Evolutionary conservation across 1,140 invertebrate genomes (phyloP).

Genomic region (Dolichoris vasculosae): DNA sequence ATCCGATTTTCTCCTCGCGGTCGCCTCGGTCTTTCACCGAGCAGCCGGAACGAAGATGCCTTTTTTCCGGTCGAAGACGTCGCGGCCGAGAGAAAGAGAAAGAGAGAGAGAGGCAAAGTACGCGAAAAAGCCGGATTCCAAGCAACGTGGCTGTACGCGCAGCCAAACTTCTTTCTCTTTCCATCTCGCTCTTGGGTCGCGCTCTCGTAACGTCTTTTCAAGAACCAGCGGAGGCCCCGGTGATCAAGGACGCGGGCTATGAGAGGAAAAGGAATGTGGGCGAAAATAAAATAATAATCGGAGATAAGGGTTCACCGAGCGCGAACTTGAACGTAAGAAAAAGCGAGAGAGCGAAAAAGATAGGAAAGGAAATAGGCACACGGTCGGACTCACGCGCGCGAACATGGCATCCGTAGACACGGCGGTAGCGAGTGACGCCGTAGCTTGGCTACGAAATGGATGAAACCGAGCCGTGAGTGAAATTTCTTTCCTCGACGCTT

Average conservation of each 20-base stretch:
- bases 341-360: too few relatives aligned
- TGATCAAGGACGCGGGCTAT: background rate
- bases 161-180: constrained; percentile 40
- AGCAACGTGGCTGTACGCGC: constrained; percentile 62
- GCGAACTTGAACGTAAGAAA: too few relatives aligned
- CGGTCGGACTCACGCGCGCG: constrained; percentile 62
- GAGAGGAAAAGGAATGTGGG: background rate
- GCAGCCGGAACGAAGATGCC: background rate
- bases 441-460: constrained; percentile 4
- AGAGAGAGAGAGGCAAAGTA: constrained; percentile 29
- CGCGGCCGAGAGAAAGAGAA: background rate
- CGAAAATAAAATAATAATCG: background rate
- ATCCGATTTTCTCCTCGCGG: background rate
- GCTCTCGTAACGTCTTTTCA: background rate
- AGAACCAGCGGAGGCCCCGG: background rate
- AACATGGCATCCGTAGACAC: constrained; percentile 68
- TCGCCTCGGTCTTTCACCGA: background rate
- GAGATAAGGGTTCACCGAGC: too few relatives aligned
- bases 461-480: background rate
- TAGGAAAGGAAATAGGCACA: too few relatives aligned
- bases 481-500: too few relatives aligned
- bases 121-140: constrained; percentile 52
- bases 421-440: constrained; percentile 66
- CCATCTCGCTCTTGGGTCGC: background rate
- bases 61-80: constrained; percentile 4